Conservation (phyloP, 2,888 invertebrate species). For the Isoperla grammatica region DNA sequence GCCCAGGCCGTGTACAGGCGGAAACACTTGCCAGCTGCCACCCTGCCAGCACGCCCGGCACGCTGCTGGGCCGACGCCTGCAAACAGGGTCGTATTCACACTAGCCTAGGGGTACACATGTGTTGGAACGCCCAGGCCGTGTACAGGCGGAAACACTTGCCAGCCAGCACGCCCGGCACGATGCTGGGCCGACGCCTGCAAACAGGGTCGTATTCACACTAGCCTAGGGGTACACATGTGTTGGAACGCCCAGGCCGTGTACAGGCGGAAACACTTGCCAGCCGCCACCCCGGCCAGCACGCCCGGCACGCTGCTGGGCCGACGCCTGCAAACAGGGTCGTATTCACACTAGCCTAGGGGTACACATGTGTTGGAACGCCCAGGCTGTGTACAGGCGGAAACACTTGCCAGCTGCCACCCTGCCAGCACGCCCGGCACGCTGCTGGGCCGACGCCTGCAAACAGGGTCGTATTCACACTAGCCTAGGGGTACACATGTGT, state of each 20-base stretch:
- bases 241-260: slow-evolving; percentile 98
- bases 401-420: slow-evolving; percentile 96
- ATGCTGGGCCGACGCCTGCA: slow-evolving; percentile 92
- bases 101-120: too few species aligned
- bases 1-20: slow-evolving; percentile 98
- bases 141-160: slow-evolving; percentile 96
- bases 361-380: slow-evolving; percentile 97
- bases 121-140: slow-evolving; percentile 99
- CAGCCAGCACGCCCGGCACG: slow-evolving; percentile 94
- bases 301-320: slow-evolving; percentile 94
- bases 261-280: slow-evolving; percentile 96
- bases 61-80: slow-evolving; percentile 93
- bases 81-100: too few species aligned
- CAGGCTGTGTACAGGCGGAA: slow-evolving; percentile 97
- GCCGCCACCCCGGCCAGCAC: slow-evolving; percentile 94
- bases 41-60: slow-evolving; percentile 92
- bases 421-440: slow-evolving; percentile 90
- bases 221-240: too few species aligned
- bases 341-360: too few species aligned
- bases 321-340: too few species aligned
- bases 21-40: slow-evolving; percentile 97
- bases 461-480: too few species aligned
- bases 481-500: too few species aligned
- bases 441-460: slow-evolving; percentile 94
- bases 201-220: too few species aligned